Evolutionary conservation across 2,797 vertebrate genomes (phyloP), one percentile per base, ranked within the genome.

Genomic region (Furcifer pardalis): DNA sequence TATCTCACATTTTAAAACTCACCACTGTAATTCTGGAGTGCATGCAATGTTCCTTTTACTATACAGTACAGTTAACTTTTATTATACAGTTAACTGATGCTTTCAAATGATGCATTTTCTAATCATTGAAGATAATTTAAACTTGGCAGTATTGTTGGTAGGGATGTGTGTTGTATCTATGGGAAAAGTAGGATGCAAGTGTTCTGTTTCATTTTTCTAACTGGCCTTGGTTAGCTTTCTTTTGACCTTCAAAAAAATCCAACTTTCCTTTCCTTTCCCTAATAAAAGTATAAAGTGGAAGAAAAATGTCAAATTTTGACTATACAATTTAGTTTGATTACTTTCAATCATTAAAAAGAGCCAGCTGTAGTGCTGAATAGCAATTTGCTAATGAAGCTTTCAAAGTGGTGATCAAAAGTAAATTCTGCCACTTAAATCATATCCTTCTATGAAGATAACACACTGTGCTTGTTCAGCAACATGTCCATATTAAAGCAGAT

Each of bases 331-430:
- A n/a, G n/a, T 87, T 88, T 92, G 92, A 94, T 92, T 74, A 85
- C 82, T 91, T 91, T 89, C 78, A 73, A 89, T 82, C 72, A 90
- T 87, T 92, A 78, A 90, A 91, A 88, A 93, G 87, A 94, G 92
- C 72, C 89, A 94, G 90, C 93, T 95, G 93, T 91, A 91, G 81
- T 88, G 89, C 86, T 91, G 88, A 93, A 94, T 93, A 90, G 91
- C 90, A 92, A 69, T 90, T 87, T 87, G 77, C 83, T 94, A 95
- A 95, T 93, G 90, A 94, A 92, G 89, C 90, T 94, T 94, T 95
- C 90, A 95, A 92, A 95, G 90, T 85, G 80, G 85, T 93, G 92
- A 95, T 95, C 94, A 95, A 95, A 94, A 92, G 84, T 88, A 91
- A 78, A 93, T 90, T 93, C 91, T 91, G 82, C 87, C 93, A 91